Percentiles rank a stretch among this genome's conserved stretches.
phyloP scores from a whole-genome alignment of 2,888 invertebrate species.

The Merodon equestris region DNA sequence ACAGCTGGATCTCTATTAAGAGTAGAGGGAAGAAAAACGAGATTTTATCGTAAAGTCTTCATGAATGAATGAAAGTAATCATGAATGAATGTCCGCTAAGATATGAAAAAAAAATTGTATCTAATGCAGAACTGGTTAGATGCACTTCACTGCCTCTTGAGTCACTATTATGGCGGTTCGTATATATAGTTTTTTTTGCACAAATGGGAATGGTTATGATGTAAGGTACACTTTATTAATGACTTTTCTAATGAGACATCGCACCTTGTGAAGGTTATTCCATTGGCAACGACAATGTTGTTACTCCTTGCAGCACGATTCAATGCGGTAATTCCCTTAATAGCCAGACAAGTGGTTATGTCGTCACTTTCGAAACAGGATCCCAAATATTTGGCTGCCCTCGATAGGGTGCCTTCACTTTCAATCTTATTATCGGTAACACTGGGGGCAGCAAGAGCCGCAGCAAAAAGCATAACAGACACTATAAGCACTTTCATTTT shows the following conservation, averaged over 20 bases:
- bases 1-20: conserved; percentile 76
- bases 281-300: conserved; percentile 81
- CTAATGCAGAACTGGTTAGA: conserved; percentile 26
- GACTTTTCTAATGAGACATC: conserved; percentile 53
- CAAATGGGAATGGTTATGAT: conserved; percentile 4
- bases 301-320: conserved; percentile 81
- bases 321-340: conserved; percentile 81
- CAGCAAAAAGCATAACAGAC: conserved; percentile 73
- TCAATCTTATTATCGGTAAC: conserved; percentile 79
- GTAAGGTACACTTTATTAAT: conserved; percentile 20
- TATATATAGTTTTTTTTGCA: conserved; percentile 8
- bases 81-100: conserved; percentile 38
- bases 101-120: neutral
- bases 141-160: conserved; percentile 1
- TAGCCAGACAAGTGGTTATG: conserved; percentile 81
- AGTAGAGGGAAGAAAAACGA: too few relatives aligned
- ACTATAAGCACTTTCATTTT: conserved; percentile 77
- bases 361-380: conserved; percentile 79
- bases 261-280: conserved; percentile 81
- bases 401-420: conserved; percentile 77
- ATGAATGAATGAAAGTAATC: conserved; percentile 27
- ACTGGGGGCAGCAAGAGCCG: conserved; percentile 75
- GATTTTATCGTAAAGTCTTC: neutral
- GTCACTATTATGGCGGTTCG: conserved; percentile 8
- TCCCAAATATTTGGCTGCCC: conserved; percentile 77